Evolutionary conservation across 2,888 invertebrate species (phyloP), one percentile per base, ranked within the genome.

Genomic region (Amphipyra tragopoginis): DNA sequence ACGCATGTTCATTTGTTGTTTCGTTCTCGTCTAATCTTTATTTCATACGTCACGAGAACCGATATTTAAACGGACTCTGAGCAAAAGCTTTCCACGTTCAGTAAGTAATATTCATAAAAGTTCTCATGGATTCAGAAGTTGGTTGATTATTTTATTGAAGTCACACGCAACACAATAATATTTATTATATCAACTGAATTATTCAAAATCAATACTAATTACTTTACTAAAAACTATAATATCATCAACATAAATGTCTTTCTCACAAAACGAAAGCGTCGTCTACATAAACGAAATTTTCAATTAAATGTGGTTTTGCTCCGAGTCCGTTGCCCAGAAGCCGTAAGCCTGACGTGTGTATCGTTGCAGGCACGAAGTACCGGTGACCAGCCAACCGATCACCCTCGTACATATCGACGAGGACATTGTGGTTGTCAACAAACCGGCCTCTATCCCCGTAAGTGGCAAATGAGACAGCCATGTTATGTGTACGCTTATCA

Each of bases 391-490:
- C 95, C 97, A 98, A 96, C 97, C 98, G 95, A 98, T 99, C 96
- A 97, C 98, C 96, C 98, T 99, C 95, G 97, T 99, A 93, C 98
- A 98, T 96, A 98, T 99, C 96, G 98, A 98, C 96, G 98, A 99
- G 95, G 99, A 99, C 96, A 97, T 99, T 96, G 97, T 99, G 96
- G 99, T 99, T 95, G 98, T 99, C 95, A 98, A 99, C 97, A 99
- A 99, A 97, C 99, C 99, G 93, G 98, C 99, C 95, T 99, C 99
- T 95, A 98, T 99, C 96, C 99, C 99, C 95, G 98, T 99, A 98
- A 98, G 98, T 98, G 97, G 97, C 97, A 96, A 96, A 95, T 96
- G 96, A 96, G 96, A 97, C 97, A 94, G 96, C 97, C 97, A 97
- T 96, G 83, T 88, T 88, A 88, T 90, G 86, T 97, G 95, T 97